Conservation (phyloP, 2,113 vertebrate genomes). For the Datnioides undecimradiatus region DNA sequence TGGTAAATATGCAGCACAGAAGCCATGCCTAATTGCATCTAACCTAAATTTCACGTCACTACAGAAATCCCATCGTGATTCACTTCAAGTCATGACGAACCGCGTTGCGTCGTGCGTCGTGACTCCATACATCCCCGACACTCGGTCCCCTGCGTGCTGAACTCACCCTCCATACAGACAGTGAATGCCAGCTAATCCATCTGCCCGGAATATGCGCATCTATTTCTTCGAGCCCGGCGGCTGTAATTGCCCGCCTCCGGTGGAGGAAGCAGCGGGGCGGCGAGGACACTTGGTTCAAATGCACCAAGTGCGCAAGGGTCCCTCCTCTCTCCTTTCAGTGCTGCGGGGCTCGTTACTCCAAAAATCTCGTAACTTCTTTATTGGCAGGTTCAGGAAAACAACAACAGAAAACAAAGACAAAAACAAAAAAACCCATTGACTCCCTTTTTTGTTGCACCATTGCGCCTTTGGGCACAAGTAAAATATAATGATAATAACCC, state of each 20-base stretch:
- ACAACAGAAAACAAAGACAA: too few relatives aligned
- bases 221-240: constrained; percentile 48
- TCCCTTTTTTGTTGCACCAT: background rate
- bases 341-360: constrained; percentile 24
- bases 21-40: constrained; percentile 57
- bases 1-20: constrained; percentile 38
- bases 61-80: constrained; percentile 76
- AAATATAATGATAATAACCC: too few relatives aligned
- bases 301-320: constrained; percentile 48
- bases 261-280: constrained; percentile 25
- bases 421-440: too few relatives aligned
- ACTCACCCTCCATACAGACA: constrained; percentile 58
- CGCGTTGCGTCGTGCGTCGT: constrained; percentile 75
- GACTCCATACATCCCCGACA: constrained; percentile 67
- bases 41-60: constrained; percentile 79
- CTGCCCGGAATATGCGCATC: constrained; percentile 22
- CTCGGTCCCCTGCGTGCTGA: constrained; percentile 28
- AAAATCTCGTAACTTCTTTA: constrained; percentile 19
- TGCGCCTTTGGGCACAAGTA: background rate
- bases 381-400: too few relatives aligned
- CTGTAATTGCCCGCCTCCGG: constrained; percentile 64
- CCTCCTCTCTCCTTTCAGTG: constrained; percentile 37
- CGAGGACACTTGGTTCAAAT: constrained; percentile 19
- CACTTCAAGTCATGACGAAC: constrained; percentile 79
- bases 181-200: constrained; percentile 54